Evolutionary conservation across 2,888 invertebrate species (phyloP).

Genomic region (Nomada flava): DNA sequence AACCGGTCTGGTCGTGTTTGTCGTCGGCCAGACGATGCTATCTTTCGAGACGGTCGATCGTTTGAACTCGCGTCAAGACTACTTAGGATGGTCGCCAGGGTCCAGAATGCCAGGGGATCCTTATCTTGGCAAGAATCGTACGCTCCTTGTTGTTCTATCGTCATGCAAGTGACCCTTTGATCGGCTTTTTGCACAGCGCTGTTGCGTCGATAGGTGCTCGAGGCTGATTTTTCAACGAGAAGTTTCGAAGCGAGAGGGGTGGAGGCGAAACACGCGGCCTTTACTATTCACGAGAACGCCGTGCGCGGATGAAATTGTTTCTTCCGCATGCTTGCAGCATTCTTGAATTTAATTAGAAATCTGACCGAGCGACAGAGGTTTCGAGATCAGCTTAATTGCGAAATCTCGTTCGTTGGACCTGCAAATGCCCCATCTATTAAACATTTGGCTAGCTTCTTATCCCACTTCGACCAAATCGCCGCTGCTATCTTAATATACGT

Average conservation of each 20-base stretch:
- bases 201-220: constrained; percentile 6
- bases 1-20: background rate
- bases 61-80: constrained; percentile 20
- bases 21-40: background rate
- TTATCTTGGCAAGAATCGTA: constrained; percentile 23
- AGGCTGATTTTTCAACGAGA: background rate
- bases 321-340: background rate
- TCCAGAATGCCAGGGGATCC: constrained; percentile 29
- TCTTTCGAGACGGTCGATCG: background rate
- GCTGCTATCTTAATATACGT: no score
- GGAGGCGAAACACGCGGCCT: background rate
- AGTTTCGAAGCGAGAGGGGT: background rate
- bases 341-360: no score
- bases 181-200: background rate
- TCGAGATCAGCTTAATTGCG: no score
- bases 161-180: background rate
- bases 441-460: no score
- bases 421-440: no score
- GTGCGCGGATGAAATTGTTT: background rate
- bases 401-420: no score
- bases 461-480: no score
- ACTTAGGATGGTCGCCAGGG: constrained; percentile 35
- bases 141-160: background rate
- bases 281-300: background rate
- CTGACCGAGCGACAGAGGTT: no score